Evolutionary conservation across 1,140 invertebrate genomes (phyloP).

Genomic region (Adoxophyes honmai): DNA sequence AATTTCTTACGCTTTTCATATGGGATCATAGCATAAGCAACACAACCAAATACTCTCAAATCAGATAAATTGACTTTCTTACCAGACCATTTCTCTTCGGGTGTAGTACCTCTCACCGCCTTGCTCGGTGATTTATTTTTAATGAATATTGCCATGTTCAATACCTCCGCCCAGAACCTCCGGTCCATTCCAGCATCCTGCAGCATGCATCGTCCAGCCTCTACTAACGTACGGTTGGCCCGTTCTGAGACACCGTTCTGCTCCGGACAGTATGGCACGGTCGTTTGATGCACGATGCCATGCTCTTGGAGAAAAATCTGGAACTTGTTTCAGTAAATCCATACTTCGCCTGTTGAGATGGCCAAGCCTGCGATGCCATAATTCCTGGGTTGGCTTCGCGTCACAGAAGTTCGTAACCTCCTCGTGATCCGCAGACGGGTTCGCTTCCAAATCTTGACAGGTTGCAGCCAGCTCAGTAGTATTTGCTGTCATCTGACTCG

Average conservation of each 20-base stretch:
- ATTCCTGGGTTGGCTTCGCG: constrained; percentile 10
- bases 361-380: constrained; percentile 26
- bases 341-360: constrained; percentile 28
- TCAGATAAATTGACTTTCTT: constrained; percentile 49
- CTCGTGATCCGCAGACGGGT: neutral
- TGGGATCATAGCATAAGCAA: constrained; percentile 55
- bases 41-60: constrained; percentile 60
- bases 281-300: constrained; percentile 26
- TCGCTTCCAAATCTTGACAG: neutral
- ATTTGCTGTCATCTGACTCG: constrained; percentile 3
- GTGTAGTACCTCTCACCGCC: constrained; percentile 29
- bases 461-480: neutral
- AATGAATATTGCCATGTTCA: constrained; percentile 29
- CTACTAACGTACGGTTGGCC: constrained; percentile 41
- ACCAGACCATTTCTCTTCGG: constrained; percentile 55
- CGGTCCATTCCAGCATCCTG: constrained; percentile 1
- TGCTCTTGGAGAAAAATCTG: constrained; percentile 25
- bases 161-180: constrained; percentile 24
- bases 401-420: neutral
- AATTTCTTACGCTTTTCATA: too few species aligned
- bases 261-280: constrained; percentile 36
- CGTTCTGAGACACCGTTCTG: constrained; percentile 56
- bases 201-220: constrained; percentile 40
- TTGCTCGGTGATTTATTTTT: constrained; percentile 20
- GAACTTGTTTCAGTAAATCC: constrained; percentile 30